Conservation (phyloP, 1,140 invertebrate species). For the Lordiphosa collinella region DNA sequence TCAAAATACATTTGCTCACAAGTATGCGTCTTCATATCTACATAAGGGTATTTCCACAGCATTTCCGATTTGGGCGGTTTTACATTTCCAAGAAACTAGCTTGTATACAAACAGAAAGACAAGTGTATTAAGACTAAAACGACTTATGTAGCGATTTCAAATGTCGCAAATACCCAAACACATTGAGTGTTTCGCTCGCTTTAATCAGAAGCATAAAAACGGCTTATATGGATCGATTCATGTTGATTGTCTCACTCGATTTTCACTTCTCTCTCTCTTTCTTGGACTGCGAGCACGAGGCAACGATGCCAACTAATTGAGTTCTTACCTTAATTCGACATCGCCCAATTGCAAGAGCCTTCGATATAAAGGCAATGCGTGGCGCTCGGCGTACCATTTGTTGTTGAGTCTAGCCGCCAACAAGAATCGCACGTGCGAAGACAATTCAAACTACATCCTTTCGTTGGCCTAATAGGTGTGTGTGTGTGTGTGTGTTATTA, state of each 20-base stretch:
- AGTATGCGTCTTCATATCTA: no score
- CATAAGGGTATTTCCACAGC: no score
- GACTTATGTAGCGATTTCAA: constrained; percentile 8
- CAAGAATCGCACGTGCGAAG: constrained; percentile 69
- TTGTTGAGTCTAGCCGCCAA: constrained; percentile 78
- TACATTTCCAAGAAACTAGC: no score
- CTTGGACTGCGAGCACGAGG: constrained; percentile 3
- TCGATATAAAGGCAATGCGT: constrained; percentile 66
- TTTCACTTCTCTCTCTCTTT: constrained; percentile 25
- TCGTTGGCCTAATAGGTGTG: constrained; percentile 69
- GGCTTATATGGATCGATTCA: constrained; percentile 73
- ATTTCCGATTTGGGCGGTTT: no score
- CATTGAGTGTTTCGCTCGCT: constrained; percentile 7
- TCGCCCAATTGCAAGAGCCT: constrained; percentile 33
- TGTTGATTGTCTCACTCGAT: constrained; percentile 31
- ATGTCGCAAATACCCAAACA: constrained; percentile 15
- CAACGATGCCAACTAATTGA: constrained; percentile 32
- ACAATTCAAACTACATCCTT: constrained; percentile 59
- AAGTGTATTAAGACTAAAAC: no score
- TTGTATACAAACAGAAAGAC: no score
- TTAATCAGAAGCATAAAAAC: constrained; percentile 45
- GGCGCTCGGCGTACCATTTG: constrained; percentile 67
- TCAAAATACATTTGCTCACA: no score
- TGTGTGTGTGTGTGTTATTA: constrained; percentile 16
- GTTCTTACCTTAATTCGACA: constrained; percentile 25